phyloP scores from a whole-genome alignment of 2,113 vertebrate species.

The Piliocolobus tephrosceles region DNA sequence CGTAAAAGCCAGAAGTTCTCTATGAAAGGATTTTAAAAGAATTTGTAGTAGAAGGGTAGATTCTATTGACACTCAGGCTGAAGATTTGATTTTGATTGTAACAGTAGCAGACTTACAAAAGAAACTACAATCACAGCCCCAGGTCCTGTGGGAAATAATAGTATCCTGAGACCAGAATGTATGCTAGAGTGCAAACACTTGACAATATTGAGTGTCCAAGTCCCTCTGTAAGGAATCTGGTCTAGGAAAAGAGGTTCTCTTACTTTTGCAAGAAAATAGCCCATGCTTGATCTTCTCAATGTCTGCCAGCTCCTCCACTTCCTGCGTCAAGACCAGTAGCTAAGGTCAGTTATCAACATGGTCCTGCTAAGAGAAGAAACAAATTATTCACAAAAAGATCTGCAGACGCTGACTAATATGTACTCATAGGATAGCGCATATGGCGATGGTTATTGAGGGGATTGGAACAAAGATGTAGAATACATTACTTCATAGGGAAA shows the following conservation, averaged over 20 bases:
- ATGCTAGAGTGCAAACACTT: neutral
- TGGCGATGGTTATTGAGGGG: neutral
- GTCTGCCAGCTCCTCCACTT: neutral
- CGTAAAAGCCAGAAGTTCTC: neutral
- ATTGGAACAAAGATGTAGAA: neutral
- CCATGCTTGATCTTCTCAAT: neutral
- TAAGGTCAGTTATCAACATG: neutral
- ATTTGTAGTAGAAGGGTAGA: neutral
- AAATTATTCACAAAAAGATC: neutral
- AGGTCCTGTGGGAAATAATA: neutral
- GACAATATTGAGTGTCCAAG: neutral
- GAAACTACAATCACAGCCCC: neutral
- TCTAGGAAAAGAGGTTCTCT: neutral
- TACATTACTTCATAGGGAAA: neutral
- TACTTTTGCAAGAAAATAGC: neutral
- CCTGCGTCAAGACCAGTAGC: neutral
- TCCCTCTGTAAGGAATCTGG: neutral
- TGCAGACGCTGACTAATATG: neutral
- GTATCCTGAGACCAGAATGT: neutral
- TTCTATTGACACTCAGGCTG: neutral
- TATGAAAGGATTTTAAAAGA: neutral
- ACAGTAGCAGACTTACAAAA: neutral
- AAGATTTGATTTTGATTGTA: neutral
- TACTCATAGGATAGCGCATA: neutral
- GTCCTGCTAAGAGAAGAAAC: neutral